Evolutionary conservation across 2,797 vertebrate species (phyloP).

Genomic region (Oreochromis mossambicus): DNA sequence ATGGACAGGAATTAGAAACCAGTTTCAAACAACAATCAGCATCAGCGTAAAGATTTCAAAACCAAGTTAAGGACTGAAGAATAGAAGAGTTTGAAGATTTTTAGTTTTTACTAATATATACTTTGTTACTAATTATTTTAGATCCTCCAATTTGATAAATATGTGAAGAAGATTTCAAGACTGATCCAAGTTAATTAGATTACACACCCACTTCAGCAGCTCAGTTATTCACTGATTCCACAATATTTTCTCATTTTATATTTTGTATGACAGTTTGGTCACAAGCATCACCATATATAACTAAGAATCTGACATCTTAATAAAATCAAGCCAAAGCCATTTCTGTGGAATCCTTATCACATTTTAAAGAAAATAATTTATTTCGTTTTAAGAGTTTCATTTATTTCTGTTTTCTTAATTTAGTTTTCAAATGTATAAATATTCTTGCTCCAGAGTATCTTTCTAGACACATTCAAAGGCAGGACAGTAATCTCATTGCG

Average conservation of each 20-base stretch:
- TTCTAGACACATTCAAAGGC: background rate
- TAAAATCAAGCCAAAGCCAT: background rate
- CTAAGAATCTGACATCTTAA: background rate
- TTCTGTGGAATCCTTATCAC: background rate
- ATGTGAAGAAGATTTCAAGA: background rate
- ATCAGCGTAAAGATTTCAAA: background rate
- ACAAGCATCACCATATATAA: background rate
- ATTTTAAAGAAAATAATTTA: background rate
- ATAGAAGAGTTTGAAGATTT: background rate
- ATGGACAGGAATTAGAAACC: background rate
- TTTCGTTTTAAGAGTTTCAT: background rate
- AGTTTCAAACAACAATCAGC: background rate
- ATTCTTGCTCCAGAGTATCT: background rate
- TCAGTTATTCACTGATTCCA: background rate
- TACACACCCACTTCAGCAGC: background rate
- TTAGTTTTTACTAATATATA: background rate
- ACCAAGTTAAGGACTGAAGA: background rate
- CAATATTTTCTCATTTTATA: background rate
- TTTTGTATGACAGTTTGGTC: accelerated
- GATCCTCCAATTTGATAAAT: background rate
- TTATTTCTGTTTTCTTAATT: background rate
- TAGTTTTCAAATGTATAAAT: background rate
- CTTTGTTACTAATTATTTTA: background rate
- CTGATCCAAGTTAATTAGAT: background rate
- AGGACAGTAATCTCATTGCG: background rate